Evolutionary conservation across 2,113 vertebrate species (phyloP), one percentile per base, ranked within the genome.

Genomic region (Ifrita kowaldi): DNA sequence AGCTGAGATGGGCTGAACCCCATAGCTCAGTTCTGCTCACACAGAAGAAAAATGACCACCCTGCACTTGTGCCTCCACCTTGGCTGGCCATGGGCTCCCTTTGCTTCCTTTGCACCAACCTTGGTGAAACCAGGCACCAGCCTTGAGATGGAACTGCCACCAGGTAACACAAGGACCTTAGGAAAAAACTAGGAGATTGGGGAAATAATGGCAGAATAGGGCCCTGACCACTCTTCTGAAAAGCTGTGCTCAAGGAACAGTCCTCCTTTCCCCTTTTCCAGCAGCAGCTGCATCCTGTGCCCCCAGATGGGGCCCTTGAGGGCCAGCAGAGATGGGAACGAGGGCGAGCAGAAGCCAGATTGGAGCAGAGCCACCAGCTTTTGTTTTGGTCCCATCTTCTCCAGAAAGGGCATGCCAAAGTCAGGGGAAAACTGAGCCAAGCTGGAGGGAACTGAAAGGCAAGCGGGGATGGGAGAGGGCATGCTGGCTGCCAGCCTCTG

Each of bases 271-370:
- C 12, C 3, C 20, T 70, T 12, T 39, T 32, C 49, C 19, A n/a
- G 47, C 49, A 50, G 12, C 3, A 21, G 32, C 52, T 71, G 62
- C 24, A 23, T 53, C 19, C 52, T 67, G 6, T 42, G 9, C 44
- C 42, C 23, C 1, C 1, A 4, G 14, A 42, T 1, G 0, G n/a
- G 42, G 35, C 42, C 1, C 1, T 44, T 3, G 2, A 9, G 33
- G 46, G 18, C 0, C 1, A 78, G 42, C 32, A 70, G 46, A 78
- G 73, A 16, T 1, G 9, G n/a, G 19, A 76, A 49, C 7, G 1
- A 84, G 22, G n/a, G 50, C 2, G 12, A 89, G 30, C 23, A 53
- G 32, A 13, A 84, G 33, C 28, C 59, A 50, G 59, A 46, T 5
- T 3, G 13, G 60, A 86, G 35, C 11, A 65, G 35, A 71, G 65